phyloP scores from a whole-genome alignment of 2,797 vertebrate species.

The Brachyrhaphis roseni region DNA sequence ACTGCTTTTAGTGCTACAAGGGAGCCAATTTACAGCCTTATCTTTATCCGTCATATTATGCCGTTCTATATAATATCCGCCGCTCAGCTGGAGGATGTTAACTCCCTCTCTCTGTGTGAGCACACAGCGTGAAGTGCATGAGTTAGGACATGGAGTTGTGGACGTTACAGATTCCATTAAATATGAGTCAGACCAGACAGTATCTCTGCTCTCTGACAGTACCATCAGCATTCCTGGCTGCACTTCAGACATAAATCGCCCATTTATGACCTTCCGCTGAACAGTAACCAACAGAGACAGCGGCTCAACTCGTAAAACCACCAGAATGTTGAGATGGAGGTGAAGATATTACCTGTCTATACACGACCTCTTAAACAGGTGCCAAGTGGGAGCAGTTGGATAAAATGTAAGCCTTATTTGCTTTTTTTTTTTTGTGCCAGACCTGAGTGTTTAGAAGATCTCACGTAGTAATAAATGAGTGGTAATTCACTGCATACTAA shows the following conservation, averaged over 20 bases:
- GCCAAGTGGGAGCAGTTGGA: conserved; percentile 55
- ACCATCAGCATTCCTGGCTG: conserved; percentile 65
- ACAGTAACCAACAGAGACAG: conserved; percentile 74
- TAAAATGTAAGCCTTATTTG: conserved; percentile 35
- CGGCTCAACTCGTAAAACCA: conserved; percentile 63
- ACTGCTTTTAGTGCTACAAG: conserved; percentile 22
- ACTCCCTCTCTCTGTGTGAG: conserved; percentile 35
- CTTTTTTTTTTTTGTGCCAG: conserved; percentile 29
- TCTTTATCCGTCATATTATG: conserved; percentile 31
- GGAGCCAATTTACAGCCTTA: conserved; percentile 34
- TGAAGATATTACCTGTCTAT: conserved; percentile 56
- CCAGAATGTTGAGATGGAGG: conserved; percentile 54
- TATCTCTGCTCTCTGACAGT: conserved; percentile 53
- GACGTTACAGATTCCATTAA: conserved; percentile 63
- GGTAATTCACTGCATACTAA: conserved; percentile 43
- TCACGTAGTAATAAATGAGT: conserved; percentile 44
- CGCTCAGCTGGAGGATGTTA: conserved; percentile 39
- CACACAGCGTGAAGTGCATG: conserved; percentile 40
- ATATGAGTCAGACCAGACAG: conserved; percentile 51
- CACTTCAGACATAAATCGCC: conserved; percentile 68
- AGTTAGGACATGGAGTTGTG: conserved; percentile 43
- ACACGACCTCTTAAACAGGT: conserved; percentile 45
- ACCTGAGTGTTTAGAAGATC: conserved; percentile 44
- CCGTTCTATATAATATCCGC: conserved; percentile 23
- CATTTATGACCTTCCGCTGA: conserved; percentile 70